These are phyloP conservation scores for Upupa epops DNA, from an alignment of 2,113 vertebrate species.

Conservation along the genomic window DNA sequence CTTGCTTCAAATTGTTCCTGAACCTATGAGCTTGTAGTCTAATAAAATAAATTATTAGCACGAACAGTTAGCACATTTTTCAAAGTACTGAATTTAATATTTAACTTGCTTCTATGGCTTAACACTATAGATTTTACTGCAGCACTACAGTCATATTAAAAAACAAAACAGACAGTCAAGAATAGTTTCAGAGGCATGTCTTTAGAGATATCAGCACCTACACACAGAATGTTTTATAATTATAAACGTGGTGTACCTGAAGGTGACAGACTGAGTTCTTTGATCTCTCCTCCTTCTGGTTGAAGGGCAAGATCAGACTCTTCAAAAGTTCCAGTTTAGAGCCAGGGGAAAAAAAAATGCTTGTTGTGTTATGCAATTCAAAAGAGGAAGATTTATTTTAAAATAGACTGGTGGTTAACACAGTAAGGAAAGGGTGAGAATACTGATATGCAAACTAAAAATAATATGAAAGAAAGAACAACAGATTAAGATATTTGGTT, in stretches of 20 bases:
- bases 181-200: background rate
- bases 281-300: slow-evolving; percentile 3
- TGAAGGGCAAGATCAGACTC: background rate
- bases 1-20: background rate
- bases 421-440: background rate
- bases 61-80: background rate
- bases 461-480: background rate
- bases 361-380: background rate
- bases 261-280: background rate
- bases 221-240: background rate
- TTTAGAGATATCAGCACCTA: background rate
- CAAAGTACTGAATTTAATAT: background rate
- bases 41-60: background rate
- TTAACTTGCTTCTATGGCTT: background rate
- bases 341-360: background rate
- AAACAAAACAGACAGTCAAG: background rate
- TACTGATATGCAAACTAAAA: background rate
- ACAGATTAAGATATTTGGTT: background rate
- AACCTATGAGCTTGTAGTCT: background rate
- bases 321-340: slow-evolving; percentile 12
- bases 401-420: background rate
- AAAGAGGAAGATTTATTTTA: slow-evolving; percentile 29
- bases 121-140: background rate
- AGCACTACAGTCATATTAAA: background rate
- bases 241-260: background rate